These are phyloP conservation scores for Nephrocerus scutellatus DNA, from an alignment of 2,888 invertebrate species.

Conservation along the genomic window DNA sequence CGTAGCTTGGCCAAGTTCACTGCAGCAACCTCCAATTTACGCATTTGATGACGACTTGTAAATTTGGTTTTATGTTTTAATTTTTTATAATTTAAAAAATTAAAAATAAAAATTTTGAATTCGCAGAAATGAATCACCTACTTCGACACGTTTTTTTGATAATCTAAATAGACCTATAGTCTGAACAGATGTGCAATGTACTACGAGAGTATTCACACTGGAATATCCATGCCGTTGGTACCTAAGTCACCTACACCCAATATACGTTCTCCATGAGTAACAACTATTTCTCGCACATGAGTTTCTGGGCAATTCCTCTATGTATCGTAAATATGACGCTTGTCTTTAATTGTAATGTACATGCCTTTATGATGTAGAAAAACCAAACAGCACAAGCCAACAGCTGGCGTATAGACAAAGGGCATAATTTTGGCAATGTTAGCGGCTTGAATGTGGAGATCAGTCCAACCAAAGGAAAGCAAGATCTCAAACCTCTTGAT, in stretches of 20 bases:
- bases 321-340: slow-evolving; percentile 89
- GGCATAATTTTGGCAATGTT: slow-evolving; percentile 93
- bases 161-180: too few species aligned
- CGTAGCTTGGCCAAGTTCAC: too few species aligned
- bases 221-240: slow-evolving; percentile 98
- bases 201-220: slow-evolving; percentile 91
- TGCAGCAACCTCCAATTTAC: too few species aligned
- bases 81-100: too few species aligned
- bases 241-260: slow-evolving; percentile 96
- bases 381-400: slow-evolving; percentile 90
- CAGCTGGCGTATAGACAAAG: slow-evolving; percentile 97
- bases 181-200: too few species aligned
- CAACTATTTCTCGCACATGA: slow-evolving; percentile 82
- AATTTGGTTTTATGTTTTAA: too few species aligned
- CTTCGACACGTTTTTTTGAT: too few species aligned
- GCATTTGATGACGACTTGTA: too few species aligned
- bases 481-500: too few species aligned
- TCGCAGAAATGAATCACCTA: too few species aligned
- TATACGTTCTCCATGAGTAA: slow-evolving; percentile 97
- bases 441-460: slow-evolving; percentile 72
- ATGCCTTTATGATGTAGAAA: slow-evolving; percentile 87
- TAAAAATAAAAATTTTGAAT: too few species aligned
- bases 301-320: slow-evolving; percentile 77
- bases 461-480: too few species aligned
- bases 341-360: slow-evolving; percentile 93